Conservation (phyloP, 2,797 vertebrate genomes). For the Arremon brunneinucha region DNA sequence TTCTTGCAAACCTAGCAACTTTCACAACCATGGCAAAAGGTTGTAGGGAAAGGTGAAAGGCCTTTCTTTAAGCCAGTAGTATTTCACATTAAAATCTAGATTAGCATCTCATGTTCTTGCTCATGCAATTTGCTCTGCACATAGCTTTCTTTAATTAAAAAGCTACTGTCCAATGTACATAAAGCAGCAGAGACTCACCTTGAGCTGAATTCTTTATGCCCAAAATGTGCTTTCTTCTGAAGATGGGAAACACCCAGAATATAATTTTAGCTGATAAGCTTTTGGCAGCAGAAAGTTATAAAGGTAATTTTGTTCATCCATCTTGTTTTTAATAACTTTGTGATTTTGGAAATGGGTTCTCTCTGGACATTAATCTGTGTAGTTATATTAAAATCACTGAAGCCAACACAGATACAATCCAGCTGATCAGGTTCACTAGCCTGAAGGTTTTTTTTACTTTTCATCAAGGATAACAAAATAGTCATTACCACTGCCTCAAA, state of each 20-base stretch:
- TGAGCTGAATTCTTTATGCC: background rate
- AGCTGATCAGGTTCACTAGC: background rate
- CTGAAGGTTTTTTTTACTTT: background rate
- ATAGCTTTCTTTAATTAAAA: conserved; percentile 32
- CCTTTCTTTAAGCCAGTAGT: background rate
- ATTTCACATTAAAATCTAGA: background rate
- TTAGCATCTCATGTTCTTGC: background rate
- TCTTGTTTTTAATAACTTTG: conserved; percentile 12
- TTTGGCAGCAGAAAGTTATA: conserved; percentile 6
- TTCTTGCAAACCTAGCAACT: background rate
- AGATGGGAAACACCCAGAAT: background rate
- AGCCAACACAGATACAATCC: background rate
- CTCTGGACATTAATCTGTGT: background rate
- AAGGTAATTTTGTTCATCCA: background rate
- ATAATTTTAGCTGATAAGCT: background rate
- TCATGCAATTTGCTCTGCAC: background rate
- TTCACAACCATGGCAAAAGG: background rate
- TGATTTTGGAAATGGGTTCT: background rate
- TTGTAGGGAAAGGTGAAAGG: background rate
- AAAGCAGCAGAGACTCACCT: background rate
- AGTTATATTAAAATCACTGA: conserved; percentile 28
- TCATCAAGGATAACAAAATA: background rate
- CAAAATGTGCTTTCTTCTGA: background rate
- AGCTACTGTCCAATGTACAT: background rate
- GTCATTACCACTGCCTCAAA: background rate